These are phyloP conservation scores for Erpetoichthys calabaricus DNA, from an alignment of 2,797 vertebrate genomes.

Conservation along the genomic window DNA sequence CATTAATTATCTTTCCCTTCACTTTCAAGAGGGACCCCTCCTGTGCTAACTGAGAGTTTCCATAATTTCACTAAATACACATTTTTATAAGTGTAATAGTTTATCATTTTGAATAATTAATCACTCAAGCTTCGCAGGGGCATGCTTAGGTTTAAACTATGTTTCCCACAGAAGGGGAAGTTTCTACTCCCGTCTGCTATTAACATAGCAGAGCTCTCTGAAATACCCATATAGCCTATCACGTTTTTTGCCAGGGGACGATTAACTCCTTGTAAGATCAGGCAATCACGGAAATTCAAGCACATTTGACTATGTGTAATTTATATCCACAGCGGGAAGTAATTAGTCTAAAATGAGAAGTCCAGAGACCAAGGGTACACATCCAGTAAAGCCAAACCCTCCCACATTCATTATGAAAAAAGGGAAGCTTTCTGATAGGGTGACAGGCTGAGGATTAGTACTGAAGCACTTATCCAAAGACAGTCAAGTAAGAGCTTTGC, in stretches of 20 bases:
- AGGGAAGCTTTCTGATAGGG: too few relatives aligned
- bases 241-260: not conserved
- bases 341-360: too few relatives aligned
- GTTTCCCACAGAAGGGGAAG: constrained; percentile 1
- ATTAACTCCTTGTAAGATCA: not conserved
- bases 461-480: too few relatives aligned
- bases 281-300: not conserved
- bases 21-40: constrained; percentile 1
- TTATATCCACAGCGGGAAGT: too few relatives aligned
- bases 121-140: constrained; percentile 1
- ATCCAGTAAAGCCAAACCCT: too few relatives aligned
- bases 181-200: not conserved
- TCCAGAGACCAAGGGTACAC: too few relatives aligned
- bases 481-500: too few relatives aligned
- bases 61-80: constrained; percentile 1
- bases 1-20: constrained; percentile 5
- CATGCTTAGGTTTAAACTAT: constrained; percentile 4
- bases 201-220: not conserved
- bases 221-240: constrained; percentile 1
- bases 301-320: too few relatives aligned
- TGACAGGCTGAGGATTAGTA: too few relatives aligned
- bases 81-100: constrained; percentile 1
- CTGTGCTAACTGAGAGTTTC: not conserved
- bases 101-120: constrained; percentile 9
- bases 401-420: too few relatives aligned